A percentile compares a stretch with the other conserved stretches of the same genome.
Evolutionary conservation across 2,797 vertebrate genomes (phyloP).

Genomic region (Notamacropus eugenii): DNA sequence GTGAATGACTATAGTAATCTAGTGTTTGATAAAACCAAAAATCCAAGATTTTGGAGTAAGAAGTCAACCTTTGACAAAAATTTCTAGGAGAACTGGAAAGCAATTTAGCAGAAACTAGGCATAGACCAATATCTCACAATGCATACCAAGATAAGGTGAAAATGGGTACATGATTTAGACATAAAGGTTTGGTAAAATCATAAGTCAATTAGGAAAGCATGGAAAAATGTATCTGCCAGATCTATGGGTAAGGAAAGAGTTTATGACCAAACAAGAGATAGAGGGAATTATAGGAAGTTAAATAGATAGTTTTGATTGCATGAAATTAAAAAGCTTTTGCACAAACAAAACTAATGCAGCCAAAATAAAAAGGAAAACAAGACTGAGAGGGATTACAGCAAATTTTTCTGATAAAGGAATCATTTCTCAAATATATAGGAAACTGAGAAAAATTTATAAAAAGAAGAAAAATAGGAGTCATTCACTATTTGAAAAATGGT

Average conservation of each 20-base stretch:
- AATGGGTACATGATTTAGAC: not conserved
- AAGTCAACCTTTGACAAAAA: not conserved
- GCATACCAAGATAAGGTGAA: not conserved
- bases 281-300: not conserved
- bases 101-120: not conserved
- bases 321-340: not conserved
- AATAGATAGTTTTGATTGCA: not conserved
- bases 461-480: not conserved
- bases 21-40: not conserved
- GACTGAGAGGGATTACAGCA: not conserved
- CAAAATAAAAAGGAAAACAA: not conserved
- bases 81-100: not conserved
- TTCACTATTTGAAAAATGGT: not conserved
- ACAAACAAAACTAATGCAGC: not conserved
- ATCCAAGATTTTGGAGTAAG: not conserved
- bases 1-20: not conserved
- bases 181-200: not conserved
- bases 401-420: not conserved
- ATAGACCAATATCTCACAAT: not conserved
- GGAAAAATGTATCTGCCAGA: not conserved
- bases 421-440: not conserved
- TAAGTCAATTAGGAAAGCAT: not conserved
- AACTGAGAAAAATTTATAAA: not conserved
- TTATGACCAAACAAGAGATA: not conserved
- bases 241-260: not conserved